Base-by-base conservation (phyloP, 2,888 invertebrate genomes). In the Pediacus dermestoides region DNA sequence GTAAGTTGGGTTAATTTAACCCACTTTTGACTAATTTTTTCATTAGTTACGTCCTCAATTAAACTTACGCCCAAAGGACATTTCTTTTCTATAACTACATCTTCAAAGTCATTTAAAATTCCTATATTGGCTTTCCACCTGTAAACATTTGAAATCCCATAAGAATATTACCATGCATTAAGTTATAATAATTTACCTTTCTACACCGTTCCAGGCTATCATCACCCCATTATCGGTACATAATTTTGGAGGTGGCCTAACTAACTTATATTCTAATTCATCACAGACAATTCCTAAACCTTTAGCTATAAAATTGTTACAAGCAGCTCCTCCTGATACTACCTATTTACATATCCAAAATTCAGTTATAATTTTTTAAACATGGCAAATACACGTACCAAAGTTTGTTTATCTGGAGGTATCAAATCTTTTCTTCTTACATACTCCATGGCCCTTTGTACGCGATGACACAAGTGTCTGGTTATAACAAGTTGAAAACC, bases 201-300 rank as follows among this genome's bases (percentile, higher is more conserved):
- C 95, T 34, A 93, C 73, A 4, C 92, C 96, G 75, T 95, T 95
- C 95, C 97, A 97, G 10, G 97, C 97, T 56, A 99, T 90, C 99
- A 99, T 99, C 16, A 94, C 79, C 4, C 97, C 99, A 76, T 99
- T 99, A 67, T 99, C 99, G 0, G 93, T 94, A 65, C 99, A 99
- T 6, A 93, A 75, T 59, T 78, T 75, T 12, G 85, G 81, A 2
- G 91, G 87, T 8, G 96, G 94, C 39, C 87, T 77, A 37, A 79
- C 73, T 2, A 89, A 71, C 58, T 72, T 72, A 56, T 80, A 89
- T 1, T 75, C 77, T 56, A 76, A 74, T 52, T 79, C 74, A 9
- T 73, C 59, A 51, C 88, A 85, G 45, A 94, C 64, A 30, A 80
- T 69, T 57, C 76, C 58, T 10, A 99, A 69, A 32, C 82, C 80